Conservation (phyloP, 2,797 vertebrate genomes). For the Natrix natrix region DNA sequence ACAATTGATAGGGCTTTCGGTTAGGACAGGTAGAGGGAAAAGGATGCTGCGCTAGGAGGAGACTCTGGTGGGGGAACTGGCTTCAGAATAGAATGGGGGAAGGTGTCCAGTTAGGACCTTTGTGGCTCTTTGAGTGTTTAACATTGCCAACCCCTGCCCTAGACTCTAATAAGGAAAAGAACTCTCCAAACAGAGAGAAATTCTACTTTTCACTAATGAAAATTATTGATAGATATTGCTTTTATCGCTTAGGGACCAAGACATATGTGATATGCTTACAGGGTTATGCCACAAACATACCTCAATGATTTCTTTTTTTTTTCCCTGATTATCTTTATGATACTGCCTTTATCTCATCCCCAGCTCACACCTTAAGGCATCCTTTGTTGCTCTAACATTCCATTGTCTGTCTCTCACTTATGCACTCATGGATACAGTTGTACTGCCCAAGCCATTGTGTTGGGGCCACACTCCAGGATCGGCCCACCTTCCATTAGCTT, state of each 20-base stretch:
- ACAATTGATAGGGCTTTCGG: too few species aligned
- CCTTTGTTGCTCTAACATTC: neutral
- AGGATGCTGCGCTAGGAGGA: too few species aligned
- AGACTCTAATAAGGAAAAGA: neutral
- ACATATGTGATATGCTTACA: neutral
- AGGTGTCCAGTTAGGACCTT: too few species aligned
- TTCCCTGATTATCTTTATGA: neutral
- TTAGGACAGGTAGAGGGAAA: too few species aligned
- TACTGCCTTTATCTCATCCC: neutral
- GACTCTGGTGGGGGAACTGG: too few species aligned
- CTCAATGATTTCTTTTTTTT: neutral
- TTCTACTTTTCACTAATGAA: neutral
- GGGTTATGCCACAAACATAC: neutral
- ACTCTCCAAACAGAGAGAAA: neutral
- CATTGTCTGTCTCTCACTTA: neutral
- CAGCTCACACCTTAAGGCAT: neutral
- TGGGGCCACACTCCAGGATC: neutral
- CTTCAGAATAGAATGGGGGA: too few species aligned
- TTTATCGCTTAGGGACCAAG: neutral
- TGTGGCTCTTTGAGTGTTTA: too few species aligned
- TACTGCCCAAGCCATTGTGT: neutral
- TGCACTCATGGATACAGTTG: neutral
- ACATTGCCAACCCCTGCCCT: too few species aligned
- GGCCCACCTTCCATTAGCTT: neutral
- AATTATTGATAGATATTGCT: neutral